Evolutionary conservation across 2,113 vertebrate genomes (phyloP).

Genomic region (Pycnonotus jocosus): DNA sequence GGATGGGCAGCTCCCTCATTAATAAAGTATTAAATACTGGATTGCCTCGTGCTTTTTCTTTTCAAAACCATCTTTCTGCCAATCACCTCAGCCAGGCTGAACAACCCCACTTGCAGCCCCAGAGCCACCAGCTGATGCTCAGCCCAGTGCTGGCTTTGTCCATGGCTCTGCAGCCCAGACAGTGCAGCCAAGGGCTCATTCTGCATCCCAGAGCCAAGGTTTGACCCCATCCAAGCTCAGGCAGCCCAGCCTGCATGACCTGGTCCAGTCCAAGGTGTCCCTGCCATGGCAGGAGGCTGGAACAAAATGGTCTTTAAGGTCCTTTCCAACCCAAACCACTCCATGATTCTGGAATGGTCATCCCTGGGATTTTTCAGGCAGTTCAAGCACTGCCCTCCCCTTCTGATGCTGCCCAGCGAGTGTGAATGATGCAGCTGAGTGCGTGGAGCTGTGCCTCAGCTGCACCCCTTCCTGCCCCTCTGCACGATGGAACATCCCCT

Average conservation of each 20-base stretch:
- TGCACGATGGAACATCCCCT: not conserved
- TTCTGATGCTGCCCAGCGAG: not conserved
- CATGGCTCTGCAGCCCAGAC: not conserved
- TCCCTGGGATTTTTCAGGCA: not conserved
- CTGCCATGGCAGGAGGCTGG: not conserved
- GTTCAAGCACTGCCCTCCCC: not conserved
- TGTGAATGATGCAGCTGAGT: not conserved
- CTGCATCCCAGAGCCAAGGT: not conserved
- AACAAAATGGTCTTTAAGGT: not conserved
- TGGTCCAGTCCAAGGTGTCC: not conserved
- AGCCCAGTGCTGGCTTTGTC: not conserved
- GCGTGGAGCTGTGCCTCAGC: slow-evolving; percentile 33
- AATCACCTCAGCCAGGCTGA: not conserved
- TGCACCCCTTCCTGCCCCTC: slow-evolving; percentile 19
- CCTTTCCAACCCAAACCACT: not conserved
- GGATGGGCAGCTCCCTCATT: not conserved
- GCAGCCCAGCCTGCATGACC: not conserved
- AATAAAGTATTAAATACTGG: not conserved
- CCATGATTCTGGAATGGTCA: not conserved
- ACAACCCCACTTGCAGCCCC: not conserved
- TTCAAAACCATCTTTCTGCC: not conserved
- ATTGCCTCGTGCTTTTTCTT: not conserved
- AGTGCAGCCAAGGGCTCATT: not conserved
- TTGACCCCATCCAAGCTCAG: accelerated
- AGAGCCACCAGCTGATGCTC: not conserved